Base-by-base conservation (phyloP, 1,140 invertebrate species). In the Neodiprion fabricii region DNA sequence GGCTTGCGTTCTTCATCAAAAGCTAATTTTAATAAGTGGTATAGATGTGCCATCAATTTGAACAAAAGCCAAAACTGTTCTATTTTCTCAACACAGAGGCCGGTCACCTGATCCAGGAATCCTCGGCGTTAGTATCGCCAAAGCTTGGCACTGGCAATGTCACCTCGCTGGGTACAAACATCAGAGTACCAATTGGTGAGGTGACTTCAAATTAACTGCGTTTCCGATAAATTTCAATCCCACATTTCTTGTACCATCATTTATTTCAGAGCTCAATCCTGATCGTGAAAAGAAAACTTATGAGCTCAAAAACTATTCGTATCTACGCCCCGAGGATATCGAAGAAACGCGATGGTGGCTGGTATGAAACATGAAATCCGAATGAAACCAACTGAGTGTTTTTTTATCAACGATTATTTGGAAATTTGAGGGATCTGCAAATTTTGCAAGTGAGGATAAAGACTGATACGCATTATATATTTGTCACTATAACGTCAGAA, bases 251-350 rank as follows among this genome's bases (percentile, higher is more conserved):
- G 7, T 17, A 14, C 21, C 70, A 40, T 48, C 12, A 71, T 23
- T 5, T 23, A 71, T 75, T 74, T 61, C 49, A 72, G 9, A 73
- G 77, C 65, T 48, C 0, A 72, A 72, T n/a, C 28, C 74, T 8
- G 82, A 82, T 23, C 66, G 69, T 2, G 47, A 73, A n/a, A 47
- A 5, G 11, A 61, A 72, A 61, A 81, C 85, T 67, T 84, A 85
- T 73, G 79, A 85, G 47, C 23, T 78, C 47, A 85, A 85, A 73
- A 85, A 85, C 75, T 85, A 85, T 67, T 48, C 74, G 0, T 79
- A 83, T 40, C 65, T 84, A 1, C 75, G 77, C 49, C 73, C 80
- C 0, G 77, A 79, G 3, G 72, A 81, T 5, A 76, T 81, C 40
- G 79, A 77, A 66, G 69, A 79, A n/a, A 40, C 12, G 5, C 70